Evolutionary conservation across 2,888 invertebrate genomes (phyloP).

Genomic region (Aradus depressus): DNA sequence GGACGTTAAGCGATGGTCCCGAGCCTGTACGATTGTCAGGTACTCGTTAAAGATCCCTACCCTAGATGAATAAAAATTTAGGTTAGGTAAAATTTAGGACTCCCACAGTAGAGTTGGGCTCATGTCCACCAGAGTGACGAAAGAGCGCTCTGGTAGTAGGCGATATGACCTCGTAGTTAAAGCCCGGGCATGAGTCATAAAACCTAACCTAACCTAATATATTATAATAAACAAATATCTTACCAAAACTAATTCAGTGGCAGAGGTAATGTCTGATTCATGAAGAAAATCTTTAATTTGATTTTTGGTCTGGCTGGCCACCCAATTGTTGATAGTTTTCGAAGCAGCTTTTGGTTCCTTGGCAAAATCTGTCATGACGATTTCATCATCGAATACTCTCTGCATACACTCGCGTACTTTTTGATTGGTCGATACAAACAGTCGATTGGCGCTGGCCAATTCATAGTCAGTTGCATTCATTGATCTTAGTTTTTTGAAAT

Average conservation of each 20-base stretch:
- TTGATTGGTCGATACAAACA: conserved; percentile 54
- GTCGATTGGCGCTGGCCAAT: conserved; percentile 63
- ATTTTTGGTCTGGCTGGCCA: conserved; percentile 58
- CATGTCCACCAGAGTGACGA: too few relatives aligned
- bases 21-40: too few relatives aligned
- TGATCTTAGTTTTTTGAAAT: conserved; percentile 43
- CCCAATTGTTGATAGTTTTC: conserved; percentile 62
- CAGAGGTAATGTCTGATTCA: conserved; percentile 46
- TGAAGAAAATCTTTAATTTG: conserved; percentile 65
- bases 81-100: too few relatives aligned
- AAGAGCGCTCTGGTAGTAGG: too few relatives aligned
- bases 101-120: too few relatives aligned
- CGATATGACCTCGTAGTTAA: too few relatives aligned
- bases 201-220: too few relatives aligned
- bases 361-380: conserved; percentile 46
- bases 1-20: too few relatives aligned
- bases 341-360: conserved; percentile 48
- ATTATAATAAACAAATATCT: too few relatives aligned
- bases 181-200: too few relatives aligned
- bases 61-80: too few relatives aligned
- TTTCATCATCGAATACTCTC: conserved; percentile 44
- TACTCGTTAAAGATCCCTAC: too few relatives aligned
- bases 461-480: conserved; percentile 49
- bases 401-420: conserved; percentile 55
- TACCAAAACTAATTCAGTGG: conserved; percentile 57